These are phyloP conservation scores for Ranitomeya imitator DNA, from an alignment of 2,113 vertebrate species.

Conservation along the genomic window DNA sequence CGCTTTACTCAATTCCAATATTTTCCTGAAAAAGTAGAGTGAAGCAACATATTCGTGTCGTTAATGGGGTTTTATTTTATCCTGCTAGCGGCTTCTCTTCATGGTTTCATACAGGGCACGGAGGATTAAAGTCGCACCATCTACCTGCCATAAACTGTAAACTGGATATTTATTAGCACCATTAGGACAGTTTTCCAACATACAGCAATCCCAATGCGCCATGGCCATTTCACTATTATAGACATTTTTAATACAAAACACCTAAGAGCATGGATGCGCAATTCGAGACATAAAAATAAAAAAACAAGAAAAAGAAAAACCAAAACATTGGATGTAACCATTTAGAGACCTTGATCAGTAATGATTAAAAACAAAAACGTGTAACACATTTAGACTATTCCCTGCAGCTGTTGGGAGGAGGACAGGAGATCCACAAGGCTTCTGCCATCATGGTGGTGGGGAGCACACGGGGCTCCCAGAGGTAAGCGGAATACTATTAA, in stretches of 20 bases:
- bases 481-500: slow-evolving; percentile 1
- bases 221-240: neutral
- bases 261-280: too few relatives aligned
- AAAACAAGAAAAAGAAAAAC: neutral
- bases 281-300: too few relatives aligned
- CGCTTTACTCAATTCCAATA: neutral
- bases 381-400: neutral
- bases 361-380: neutral
- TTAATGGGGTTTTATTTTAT: neutral
- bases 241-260: neutral
- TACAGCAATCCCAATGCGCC: neutral
- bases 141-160: neutral
- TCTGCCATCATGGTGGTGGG: neutral
- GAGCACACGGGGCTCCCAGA: neutral
- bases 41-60: neutral
- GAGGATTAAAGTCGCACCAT: neutral
- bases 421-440: neutral
- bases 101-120: neutral
- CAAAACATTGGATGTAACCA: neutral
- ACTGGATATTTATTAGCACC: neutral
- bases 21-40: neutral
- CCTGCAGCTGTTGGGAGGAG: neutral
- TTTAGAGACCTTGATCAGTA: neutral
- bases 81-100: neutral
- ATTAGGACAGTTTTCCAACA: neutral